Evolutionary conservation across 2,888 invertebrate genomes (phyloP), one percentile per base, ranked within the genome.

Genomic region (Tricholauxania praeusta): DNA sequence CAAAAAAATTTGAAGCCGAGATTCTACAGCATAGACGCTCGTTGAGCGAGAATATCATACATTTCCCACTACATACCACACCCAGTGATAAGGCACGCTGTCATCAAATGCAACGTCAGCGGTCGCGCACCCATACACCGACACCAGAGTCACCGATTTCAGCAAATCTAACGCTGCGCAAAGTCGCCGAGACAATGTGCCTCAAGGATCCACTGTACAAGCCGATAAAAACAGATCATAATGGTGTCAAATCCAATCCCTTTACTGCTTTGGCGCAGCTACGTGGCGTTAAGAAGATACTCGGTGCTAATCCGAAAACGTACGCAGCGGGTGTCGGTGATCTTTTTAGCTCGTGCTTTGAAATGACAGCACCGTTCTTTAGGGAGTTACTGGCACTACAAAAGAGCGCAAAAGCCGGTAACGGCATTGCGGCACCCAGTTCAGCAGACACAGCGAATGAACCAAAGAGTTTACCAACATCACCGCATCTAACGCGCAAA

Each of bases 171-270:
- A 89, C 90, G 8, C 89, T 92, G 71, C 90, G 91, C 72, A 91
- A 92, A 79, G 92, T 95, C 12, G 95, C 94, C 67, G 94, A 95
- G 87, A 93, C 94, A 75, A 96, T 96, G 93, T 93, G 95, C 85
- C 90, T 93, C 78, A 92, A 94, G 79, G 95, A 96, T 89, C 91
- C 93, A 71, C 93, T 94, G 87, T 94, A 95, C 85, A 92, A 92
- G 82, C 94, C 92, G 3, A 89, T 90, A 79, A 80, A 77, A 12
- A 80, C 83, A 72, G 87, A 86, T 74, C 84, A 86, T 71, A 84
- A 85, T 67, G 87, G 86, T 22, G 85, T 83, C 67, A 90, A 90
- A 76, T 89, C 90, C 63, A 94, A 94, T 87, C 93, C 94, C 1
- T 94, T 94, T 83, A 91, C 93, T 73, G 90, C 93, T 12, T 89